Evolutionary conservation across 2,797 vertebrate species (phyloP).

Genomic region (Acropternis orthonyx): DNA sequence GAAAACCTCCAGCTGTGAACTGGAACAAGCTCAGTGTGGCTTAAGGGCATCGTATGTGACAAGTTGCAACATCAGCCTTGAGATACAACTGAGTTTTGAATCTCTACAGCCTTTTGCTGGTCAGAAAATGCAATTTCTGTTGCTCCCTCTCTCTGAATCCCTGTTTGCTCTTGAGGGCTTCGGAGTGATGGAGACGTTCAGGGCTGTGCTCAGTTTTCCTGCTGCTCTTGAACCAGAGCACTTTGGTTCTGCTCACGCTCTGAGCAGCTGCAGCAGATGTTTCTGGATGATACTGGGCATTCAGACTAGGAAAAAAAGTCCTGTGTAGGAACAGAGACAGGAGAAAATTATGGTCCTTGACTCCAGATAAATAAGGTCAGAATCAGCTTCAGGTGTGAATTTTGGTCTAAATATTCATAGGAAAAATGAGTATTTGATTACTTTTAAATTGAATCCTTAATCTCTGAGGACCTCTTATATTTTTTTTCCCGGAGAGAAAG

Average conservation of each 20-base stretch:
- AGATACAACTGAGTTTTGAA: rapidly evolving
- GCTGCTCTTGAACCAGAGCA: not conserved
- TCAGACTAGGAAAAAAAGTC: not conserved
- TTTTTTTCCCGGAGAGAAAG: not conserved
- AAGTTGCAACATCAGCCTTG: not conserved
- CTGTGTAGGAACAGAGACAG: not conserved
- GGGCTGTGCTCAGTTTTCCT: not conserved
- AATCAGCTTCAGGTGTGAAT: not conserved
- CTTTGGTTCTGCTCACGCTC: not conserved
- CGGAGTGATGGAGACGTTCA: not conserved
- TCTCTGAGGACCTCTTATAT: not conserved
- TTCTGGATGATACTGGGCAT: not conserved
- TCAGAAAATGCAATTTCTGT: not conserved
- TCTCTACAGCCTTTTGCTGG: not conserved
- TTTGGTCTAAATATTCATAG: not conserved
- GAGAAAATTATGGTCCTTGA: not conserved
- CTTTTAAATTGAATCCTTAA: slow-evolving; percentile 15
- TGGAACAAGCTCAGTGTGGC: not conserved
- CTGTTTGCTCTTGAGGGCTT: rapidly evolving
- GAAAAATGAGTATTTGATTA: slow-evolving; percentile 2
- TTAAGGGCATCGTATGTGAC: not conserved
- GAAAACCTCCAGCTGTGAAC: not conserved
- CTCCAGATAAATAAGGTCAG: not conserved
- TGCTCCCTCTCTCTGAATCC: not conserved
- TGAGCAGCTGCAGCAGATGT: not conserved